Base-by-base conservation (phyloP, 2,797 vertebrate genomes). In the Melanotaenia parkinsoni region DNA sequence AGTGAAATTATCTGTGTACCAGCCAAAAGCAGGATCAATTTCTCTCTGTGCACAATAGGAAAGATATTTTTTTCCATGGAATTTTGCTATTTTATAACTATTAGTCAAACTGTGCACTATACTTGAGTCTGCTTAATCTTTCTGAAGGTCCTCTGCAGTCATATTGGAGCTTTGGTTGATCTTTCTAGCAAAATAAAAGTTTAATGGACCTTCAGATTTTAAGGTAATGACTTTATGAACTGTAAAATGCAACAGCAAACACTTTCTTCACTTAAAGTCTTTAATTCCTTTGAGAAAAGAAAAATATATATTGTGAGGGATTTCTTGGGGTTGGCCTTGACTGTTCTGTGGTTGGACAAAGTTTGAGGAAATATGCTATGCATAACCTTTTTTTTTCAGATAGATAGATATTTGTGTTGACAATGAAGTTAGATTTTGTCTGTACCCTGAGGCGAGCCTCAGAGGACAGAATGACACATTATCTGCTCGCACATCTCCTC, bases 391-490 rank as follows among this genome's bases (percentile, higher is more conserved):
- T 43, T 38, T 45, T 45, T 62, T 26, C 60, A 65, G 60, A 51
- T 4, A 18, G 58, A 69, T 4, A 50, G 43, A 57, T 11, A 30
- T 16, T 24, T 43, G 38, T 76, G 62, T 76, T 66, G 74, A 51
- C 57, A 53, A 35, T 68, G 16, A 68, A 69, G 58, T 70, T 32
- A 35, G 61, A 66, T 73, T 78, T 45, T 3, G 30, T 67, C 69
- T 75, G 63, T 78, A 53, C 28, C 35, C 76, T 45, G 13, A 68
- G 79, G 80, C 71, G 1, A 64, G 62, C 82, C 74, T 79, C 57
- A 61, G 58, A 82, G 58, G 62, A 79, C 53, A 75, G 50, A 79
- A 72, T 45, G 66, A 76, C 72, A 85, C 63, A 80, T 81, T 77
- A 79, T 63, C 72, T 38, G 56, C 72, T 82, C 70, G 63, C 67